A percentile compares a stretch with the other conserved stretches of the same genome.
These are phyloP conservation scores for Girardinichthys multiradiatus DNA, from an alignment of 2,113 vertebrate species.

Conservation along the genomic window DNA sequence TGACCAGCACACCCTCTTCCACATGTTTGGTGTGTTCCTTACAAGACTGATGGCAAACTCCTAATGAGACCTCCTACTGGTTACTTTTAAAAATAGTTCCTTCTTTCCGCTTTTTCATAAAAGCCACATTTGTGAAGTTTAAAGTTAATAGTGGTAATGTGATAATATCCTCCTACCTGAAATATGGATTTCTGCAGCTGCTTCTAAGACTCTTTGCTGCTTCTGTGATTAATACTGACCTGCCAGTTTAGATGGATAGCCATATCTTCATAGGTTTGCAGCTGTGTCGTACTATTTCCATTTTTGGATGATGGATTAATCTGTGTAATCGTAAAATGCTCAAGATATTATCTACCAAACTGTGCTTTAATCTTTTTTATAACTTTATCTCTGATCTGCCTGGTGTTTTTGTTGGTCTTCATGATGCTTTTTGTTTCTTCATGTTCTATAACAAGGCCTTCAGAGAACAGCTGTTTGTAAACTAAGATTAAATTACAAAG, in stretches of 20 bases:
- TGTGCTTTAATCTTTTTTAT: background rate
- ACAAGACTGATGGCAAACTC: background rate
- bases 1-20: background rate
- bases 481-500: too few species aligned
- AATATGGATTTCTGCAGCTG: too few species aligned
- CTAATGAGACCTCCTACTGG: background rate
- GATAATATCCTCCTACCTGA: too few species aligned
- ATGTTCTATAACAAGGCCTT: background rate
- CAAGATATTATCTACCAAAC: too few species aligned
- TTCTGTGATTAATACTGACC: background rate
- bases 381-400: background rate
- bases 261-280: background rate
- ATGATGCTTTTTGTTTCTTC: background rate
- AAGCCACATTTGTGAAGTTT: too few species aligned
- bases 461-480: too few species aligned
- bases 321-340: background rate
- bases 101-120: background rate
- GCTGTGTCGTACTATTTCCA: background rate
- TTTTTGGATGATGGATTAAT: background rate
- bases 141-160: too few species aligned
- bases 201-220: background rate
- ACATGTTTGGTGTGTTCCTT: background rate
- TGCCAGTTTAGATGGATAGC: background rate
- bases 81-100: background rate
- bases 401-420: background rate